Evolutionary conservation across 2,888 invertebrate genomes (phyloP).

Genomic region (Aspidiotus destructor): DNA sequence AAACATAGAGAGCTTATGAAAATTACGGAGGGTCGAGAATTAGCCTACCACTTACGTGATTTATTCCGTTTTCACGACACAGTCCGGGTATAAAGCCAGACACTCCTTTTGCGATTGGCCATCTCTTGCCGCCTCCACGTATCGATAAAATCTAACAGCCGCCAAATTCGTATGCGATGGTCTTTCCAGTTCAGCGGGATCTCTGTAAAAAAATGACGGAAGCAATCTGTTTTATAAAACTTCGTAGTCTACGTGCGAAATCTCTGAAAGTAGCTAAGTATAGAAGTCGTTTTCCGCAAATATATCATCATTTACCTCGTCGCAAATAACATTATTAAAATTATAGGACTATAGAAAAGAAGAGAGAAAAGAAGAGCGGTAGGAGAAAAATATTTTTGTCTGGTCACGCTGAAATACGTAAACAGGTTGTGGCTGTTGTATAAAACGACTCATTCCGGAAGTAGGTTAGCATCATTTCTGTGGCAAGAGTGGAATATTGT

Average conservation of each 20-base stretch:
- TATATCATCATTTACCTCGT: neutral
- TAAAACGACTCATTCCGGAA: slow-evolving; percentile 14
- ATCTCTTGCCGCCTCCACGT: slow-evolving; percentile 70
- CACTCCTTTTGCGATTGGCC: slow-evolving; percentile 76
- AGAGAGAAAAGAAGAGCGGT: neutral
- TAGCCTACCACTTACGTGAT: neutral
- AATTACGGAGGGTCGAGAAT: too few species aligned
- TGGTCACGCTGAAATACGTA: slow-evolving; percentile 31
- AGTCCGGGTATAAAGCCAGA: slow-evolving; percentile 54
- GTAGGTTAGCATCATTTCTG: slow-evolving; percentile 28
- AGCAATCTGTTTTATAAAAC: neutral
- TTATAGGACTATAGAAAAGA: neutral
- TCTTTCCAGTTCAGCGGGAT: slow-evolving; percentile 56
- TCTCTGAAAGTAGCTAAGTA: too few species aligned
- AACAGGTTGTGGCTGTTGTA: slow-evolving; percentile 27
- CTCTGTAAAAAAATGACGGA: slow-evolving; percentile 18
- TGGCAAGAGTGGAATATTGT: slow-evolving; percentile 13
- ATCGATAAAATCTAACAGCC: slow-evolving; percentile 64
- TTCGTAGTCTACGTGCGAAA: too few species aligned
- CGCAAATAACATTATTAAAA: neutral
- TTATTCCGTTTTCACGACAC: slow-evolving; percentile 45
- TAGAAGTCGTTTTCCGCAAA: too few species aligned
- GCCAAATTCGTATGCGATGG: slow-evolving; percentile 57
- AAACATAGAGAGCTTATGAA: too few species aligned
- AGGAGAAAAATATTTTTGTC: slow-evolving; percentile 21